These are phyloP conservation scores for Apotomis turbidana DNA, from an alignment of 2,888 invertebrate species.

Conservation along the genomic window DNA sequence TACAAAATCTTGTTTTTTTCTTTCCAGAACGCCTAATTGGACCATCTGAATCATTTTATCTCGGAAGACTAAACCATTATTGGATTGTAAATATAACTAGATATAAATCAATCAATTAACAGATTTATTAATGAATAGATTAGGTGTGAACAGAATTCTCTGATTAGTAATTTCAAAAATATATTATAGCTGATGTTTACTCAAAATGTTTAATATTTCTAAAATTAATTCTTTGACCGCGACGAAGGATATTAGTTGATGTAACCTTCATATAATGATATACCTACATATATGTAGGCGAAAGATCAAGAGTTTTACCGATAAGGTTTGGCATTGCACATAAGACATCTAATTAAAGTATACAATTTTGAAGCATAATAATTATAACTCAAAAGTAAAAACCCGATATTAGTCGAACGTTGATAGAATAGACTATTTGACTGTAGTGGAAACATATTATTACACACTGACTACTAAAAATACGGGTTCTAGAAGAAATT, in stretches of 20 bases:
- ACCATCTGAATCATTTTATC: slow-evolving; percentile 31
- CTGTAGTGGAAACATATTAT: no score
- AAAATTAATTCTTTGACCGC: neutral
- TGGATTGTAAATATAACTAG: slow-evolving; percentile 25
- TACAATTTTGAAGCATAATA: no score
- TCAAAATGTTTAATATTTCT: neutral
- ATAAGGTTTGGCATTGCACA: no score
- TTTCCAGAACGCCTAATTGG: slow-evolving; percentile 36
- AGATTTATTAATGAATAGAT: slow-evolving; percentile 18
- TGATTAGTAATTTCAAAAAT: slow-evolving; percentile 14
- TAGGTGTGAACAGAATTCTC: slow-evolving; percentile 18
- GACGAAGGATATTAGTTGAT: neutral
- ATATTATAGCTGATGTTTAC: slow-evolving; percentile 2
- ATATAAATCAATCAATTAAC: slow-evolving; percentile 25
- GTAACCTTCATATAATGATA: neutral
- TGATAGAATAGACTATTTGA: no score
- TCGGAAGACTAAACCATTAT: slow-evolving; percentile 7
- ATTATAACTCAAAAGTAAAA: no score
- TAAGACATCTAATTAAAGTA: no score
- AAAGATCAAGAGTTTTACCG: neutral
- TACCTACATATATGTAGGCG: neutral
- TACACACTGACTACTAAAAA: no score
- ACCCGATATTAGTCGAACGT: no score
- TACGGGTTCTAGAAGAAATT: no score
- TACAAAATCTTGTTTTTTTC: slow-evolving; percentile 12